Evolutionary conservation across 2,888 invertebrate genomes (phyloP).

Genomic region (Apodemia mormo): DNA sequence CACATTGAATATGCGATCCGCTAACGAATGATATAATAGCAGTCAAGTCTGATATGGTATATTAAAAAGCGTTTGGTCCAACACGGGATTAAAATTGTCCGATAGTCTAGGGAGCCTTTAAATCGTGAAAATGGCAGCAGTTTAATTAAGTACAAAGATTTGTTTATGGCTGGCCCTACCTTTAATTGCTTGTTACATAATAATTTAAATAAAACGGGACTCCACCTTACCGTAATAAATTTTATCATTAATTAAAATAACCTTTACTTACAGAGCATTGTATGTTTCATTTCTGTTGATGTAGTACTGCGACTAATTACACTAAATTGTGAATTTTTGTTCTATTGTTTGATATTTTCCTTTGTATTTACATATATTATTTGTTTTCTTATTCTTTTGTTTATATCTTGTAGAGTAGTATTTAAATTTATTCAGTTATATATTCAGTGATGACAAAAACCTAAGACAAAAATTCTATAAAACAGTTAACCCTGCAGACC

Average conservation of each 20-base stretch:
- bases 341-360: background rate
- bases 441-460: too few species aligned
- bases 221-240: background rate
- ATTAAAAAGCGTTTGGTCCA: too few species aligned
- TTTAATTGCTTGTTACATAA: background rate
- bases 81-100: too few species aligned
- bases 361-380: background rate
- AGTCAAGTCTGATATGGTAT: too few species aligned
- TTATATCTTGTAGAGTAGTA: background rate
- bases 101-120: too few species aligned
- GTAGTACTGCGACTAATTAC: background rate
- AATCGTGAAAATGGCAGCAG: too few species aligned
- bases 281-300: background rate
- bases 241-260: background rate
- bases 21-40: too few species aligned
- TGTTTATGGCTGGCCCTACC: too few species aligned
- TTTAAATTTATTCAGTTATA: background rate
- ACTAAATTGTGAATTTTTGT: background rate
- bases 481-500: too few species aligned
- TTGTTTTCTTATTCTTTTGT: background rate
- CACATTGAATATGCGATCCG: too few species aligned
- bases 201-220: background rate
- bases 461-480: too few species aligned
- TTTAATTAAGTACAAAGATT: too few species aligned
- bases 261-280: background rate